Percentiles rank a stretch among this genome's conserved stretches.
These are phyloP conservation scores for Alosa alosa DNA, from an alignment of 2,113 vertebrate genomes.

Conservation along the genomic window DNA sequence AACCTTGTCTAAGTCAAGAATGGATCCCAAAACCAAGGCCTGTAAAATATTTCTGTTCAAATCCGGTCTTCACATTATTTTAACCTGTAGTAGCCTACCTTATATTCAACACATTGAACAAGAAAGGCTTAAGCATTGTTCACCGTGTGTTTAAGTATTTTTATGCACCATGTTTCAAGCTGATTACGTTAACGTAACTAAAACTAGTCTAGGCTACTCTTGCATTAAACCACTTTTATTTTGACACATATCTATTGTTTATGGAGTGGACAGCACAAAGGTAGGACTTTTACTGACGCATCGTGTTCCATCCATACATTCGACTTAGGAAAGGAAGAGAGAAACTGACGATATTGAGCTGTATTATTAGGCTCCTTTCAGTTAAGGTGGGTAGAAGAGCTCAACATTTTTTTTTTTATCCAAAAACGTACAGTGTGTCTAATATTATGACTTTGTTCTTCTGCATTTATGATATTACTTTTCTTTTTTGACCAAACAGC, in stretches of 20 bases:
- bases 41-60: no score
- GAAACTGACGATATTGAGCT: background rate
- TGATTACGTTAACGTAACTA: no score
- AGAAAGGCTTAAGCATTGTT: no score
- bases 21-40: no score
- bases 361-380: background rate
- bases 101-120: no score
- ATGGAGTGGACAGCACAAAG: background rate
- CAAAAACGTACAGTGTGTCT: background rate
- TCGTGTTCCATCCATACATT: background rate
- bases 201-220: no score
- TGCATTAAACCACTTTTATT: background rate
- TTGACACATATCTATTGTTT: background rate
- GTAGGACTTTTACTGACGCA: background rate
- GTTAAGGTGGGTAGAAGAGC: background rate
- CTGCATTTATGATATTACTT: background rate
- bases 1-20: no score
- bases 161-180: no score
- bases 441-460: background rate
- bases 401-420: background rate
- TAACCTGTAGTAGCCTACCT: no score
- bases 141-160: no score
- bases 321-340: background rate
- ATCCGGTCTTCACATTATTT: no score
- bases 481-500: background rate